Base-by-base conservation (phyloP, 2,797 vertebrate species). In the Ateles fusciceps region DNA sequence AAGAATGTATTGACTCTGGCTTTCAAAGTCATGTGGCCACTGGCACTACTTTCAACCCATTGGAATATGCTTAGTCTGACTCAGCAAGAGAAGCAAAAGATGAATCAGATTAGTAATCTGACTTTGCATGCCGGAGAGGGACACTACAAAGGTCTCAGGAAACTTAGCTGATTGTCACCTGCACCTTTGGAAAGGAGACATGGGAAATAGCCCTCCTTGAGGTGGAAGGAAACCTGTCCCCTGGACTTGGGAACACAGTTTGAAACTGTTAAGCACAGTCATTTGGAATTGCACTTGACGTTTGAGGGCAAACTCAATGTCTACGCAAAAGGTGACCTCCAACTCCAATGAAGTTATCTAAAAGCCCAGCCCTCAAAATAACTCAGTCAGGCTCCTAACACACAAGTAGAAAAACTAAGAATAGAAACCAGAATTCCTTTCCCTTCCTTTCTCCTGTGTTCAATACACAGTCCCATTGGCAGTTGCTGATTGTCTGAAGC, bases 281-380 rank as follows among this genome's bases (percentile, higher is more conserved):
- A 85, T 81, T 74, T 85, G 36, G 44, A 96, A 78, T 48, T 61
- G 44, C 52, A 74, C 48, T 94, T 97, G 91, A 95, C 4, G 7
- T 83, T 36, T 91, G 68, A 92, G 55, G 89, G 83, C 57, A 95
- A 97, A 85, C 42, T 93, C 78, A 55, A 42, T 46, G 30, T 89
- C 74, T 81, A 79, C 79, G 46, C 12, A 59, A 97, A 97, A 91
- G 76, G 52, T 79, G 94, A 96, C 52, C 26, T 97, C 52, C 55
- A 95, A 26, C 79, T 79, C 36, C 81, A 55, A 75, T 89, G 61
- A 91, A 57, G 48, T 92, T 93, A 85, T 89, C 94, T 95, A 89
- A 96, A 87, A 96, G 44, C 48, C 76, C 78, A 94, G 39, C 46
- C 97, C 84, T 95, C 87, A 83, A 85, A 96, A 96, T 94, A 96